Evolutionary conservation across 1,140 invertebrate genomes (phyloP).

Genomic region (Apis laboriosa): DNA sequence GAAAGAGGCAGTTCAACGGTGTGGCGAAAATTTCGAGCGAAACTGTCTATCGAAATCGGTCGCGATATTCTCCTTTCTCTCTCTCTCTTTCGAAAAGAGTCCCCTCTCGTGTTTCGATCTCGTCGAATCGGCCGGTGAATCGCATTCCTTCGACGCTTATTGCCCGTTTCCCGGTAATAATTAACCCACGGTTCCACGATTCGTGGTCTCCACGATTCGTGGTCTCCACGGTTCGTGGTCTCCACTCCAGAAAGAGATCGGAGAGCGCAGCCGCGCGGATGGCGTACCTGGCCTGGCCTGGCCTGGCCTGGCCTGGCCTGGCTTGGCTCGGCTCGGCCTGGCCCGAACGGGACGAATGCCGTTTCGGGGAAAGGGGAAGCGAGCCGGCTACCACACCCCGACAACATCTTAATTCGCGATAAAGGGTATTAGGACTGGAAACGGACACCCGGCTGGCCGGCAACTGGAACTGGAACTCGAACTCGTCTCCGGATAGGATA

Average conservation of each 20-base stretch:
- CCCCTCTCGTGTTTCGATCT: not conserved
- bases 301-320: not conserved
- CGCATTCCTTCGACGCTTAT: constrained; percentile 48
- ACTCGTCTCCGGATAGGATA: constrained; percentile 45
- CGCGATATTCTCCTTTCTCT: too few relatives aligned
- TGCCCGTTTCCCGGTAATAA: constrained; percentile 52
- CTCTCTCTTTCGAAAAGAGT: not conserved
- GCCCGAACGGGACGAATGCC: constrained; percentile 27
- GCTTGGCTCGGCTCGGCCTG: too few relatives aligned
- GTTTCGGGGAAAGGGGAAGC: constrained; percentile 60
- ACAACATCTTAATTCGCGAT: constrained; percentile 78
- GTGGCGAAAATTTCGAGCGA: too few relatives aligned
- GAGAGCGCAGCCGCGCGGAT: too few relatives aligned
- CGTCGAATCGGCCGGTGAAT: constrained; percentile 36
- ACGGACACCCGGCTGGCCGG: constrained; percentile 59
- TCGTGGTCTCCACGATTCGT: constrained; percentile 32
- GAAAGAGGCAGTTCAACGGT: too few relatives aligned
- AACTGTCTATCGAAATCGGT: too few relatives aligned
- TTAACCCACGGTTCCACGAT: constrained; percentile 51
- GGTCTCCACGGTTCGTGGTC: too few relatives aligned
- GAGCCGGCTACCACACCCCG: constrained; percentile 59
- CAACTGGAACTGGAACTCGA: constrained; percentile 48
- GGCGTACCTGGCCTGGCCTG: too few relatives aligned
- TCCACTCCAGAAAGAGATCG: not conserved
- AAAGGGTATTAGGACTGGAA: constrained; percentile 75